These are phyloP conservation scores for Formica aserva DNA, from an alignment of 2,888 invertebrate genomes.

Conservation along the genomic window DNA sequence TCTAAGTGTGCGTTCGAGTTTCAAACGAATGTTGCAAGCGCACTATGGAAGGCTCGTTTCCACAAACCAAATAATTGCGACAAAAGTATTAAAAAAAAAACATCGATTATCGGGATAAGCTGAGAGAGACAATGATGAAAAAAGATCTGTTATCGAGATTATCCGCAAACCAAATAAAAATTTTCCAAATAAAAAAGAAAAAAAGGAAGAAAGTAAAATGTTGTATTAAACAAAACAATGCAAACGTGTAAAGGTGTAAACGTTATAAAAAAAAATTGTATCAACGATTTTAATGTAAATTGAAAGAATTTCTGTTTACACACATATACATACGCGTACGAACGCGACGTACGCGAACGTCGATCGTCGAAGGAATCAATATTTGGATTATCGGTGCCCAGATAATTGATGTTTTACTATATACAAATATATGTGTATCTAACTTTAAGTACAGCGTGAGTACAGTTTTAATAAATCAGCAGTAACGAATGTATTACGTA, in stretches of 20 bases:
- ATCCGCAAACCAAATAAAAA: not conserved
- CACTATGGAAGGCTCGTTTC: not conserved
- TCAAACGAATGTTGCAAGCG: not conserved
- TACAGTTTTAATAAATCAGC: conserved; percentile 16
- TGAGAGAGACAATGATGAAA: not conserved
- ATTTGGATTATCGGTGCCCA: not conserved
- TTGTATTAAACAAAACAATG: not conserved
- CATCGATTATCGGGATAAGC: not conserved
- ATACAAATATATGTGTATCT: not conserved
- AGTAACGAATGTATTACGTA: not conserved
- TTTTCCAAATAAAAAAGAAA: not conserved
- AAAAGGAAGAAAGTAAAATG: not conserved
- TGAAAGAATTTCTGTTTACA: not conserved
- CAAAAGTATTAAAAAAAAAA: not conserved
- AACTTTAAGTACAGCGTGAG: conserved; percentile 16
- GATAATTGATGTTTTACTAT: conserved; percentile 4
- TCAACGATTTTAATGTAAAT: not conserved
- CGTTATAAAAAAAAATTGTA: not conserved
- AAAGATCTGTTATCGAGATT: not conserved
- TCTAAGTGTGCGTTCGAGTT: conserved; percentile 19
- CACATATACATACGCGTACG: not conserved
- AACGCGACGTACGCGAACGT: not conserved
- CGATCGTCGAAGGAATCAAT: not conserved
- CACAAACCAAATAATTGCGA: not conserved
- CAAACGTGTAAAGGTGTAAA: too few relatives aligned